Evolutionary conservation across 2,888 invertebrate genomes (phyloP), one percentile per base, ranked within the genome.

Genomic region (Parnassius smintheus): DNA sequence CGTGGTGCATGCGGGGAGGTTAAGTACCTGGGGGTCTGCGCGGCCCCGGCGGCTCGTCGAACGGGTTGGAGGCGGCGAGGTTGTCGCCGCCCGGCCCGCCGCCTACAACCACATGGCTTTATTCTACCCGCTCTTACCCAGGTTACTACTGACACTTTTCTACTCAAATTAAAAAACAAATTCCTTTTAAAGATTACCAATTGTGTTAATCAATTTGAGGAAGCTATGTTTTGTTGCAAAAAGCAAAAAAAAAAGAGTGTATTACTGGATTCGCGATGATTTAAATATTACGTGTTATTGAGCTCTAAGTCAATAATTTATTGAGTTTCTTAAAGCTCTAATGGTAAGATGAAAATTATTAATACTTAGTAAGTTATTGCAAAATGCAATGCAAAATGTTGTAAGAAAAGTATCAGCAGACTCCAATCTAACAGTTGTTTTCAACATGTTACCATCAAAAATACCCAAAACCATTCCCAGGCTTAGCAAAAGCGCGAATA

Each of bases 11-110:
- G 82, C 76, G 80, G 81, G 74, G 75, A 74, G 74, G 72, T 73
- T 80, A 75, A 74, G 87, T 88, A 90, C 90, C 92, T 92, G 89
- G 91, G 84, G 90, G 87, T 86, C 89, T 83, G 75, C 90, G 78
- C 68, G 90, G 91, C 85, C 90, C 90, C 81, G 94, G 93, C 83
- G 94, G 94, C 93, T 96, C 96, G 92, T 96, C 96, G 93, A 96
- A 96, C 75, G 96, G 96, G 93, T 96, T 96, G 88, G 95, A 96
- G 88, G 96, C 96, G 94, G 94, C 96, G 85, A 96, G 94, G 93
- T 96, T 96, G 94, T 96, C 96, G 75, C 86, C 90, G 79, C 88
- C 89, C 74, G 88, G 85, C 83, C 89, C 90, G 78, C 88, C 91
- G 89, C 91, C 91, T 91, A 91, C 86, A 87, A 90, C 86, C 74